Base-by-base conservation (phyloP, 2,888 invertebrate genomes). In the Hymenopus coronatus region DNA sequence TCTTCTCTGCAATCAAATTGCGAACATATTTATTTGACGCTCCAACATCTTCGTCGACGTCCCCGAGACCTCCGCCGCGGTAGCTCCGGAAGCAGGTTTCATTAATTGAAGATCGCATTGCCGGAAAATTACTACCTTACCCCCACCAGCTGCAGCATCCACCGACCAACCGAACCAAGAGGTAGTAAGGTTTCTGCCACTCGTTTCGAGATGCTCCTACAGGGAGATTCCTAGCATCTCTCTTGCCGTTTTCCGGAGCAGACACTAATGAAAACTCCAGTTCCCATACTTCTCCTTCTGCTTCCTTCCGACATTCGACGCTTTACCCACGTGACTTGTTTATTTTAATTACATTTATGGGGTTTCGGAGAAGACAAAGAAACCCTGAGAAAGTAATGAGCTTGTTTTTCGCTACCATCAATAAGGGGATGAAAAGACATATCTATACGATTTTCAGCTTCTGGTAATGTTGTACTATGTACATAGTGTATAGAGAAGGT, bases 211-310 rank as follows among this genome's bases (percentile, higher is more conserved):
- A 40, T 82, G 84, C 28, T 83, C 30, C 40, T 46, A 46, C 84
- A 54, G 54, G 28, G 54, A 84, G 88, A n/a, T 81, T 25, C 15
- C 85, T n/a, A 28, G 87, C 40, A 40, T 88, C 81, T 88, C 88
- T 88, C 85, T 70, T 85, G 82, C 33, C 30, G 33, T 33, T 81
- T 83, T 84, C 33, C 85, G 12, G 27, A 28, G 88, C 85, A 30
- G 54, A 83, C 88, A 81, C 88, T 89, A 89, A 89, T 89, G 89
- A 89, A 89, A 89, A 89, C 88, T 89, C 89, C 89, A 82, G 83
- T 20, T 15, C 54, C 54, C 54, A 70, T 70, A 70, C 54, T 25
- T 70, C 54, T 70, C 54, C 54, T 70, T 70, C 54, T 25, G 15
- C 54, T 70, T 70, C 54, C 54, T 70, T 70, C 54, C 54, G 40